A percentile compares a stretch with the other conserved stretches of the same genome.
Conservation (phyloP, 2,888 invertebrate genomes). For the Stenichneumon culpator region DNA sequence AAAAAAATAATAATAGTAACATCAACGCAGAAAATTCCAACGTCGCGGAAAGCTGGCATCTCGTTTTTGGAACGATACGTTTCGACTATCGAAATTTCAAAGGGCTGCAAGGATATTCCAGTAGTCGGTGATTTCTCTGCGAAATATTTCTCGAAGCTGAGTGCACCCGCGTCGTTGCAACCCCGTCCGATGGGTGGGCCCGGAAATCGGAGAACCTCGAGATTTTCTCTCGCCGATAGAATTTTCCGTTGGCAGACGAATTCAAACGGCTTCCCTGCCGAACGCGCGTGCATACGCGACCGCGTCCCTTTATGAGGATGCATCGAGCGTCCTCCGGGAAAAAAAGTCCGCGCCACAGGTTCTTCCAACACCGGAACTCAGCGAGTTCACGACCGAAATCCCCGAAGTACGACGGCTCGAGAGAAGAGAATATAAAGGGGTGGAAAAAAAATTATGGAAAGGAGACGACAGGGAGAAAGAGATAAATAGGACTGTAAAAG, state of each 20-base stretch:
- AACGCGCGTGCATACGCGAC: not conserved
- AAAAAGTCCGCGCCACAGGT: not conserved
- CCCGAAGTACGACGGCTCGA: not conserved
- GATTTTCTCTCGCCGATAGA: not conserved
- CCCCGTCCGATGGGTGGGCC: too few species aligned
- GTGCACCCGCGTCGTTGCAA: too few species aligned
- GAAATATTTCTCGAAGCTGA: not conserved
- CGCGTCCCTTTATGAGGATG: slow-evolving; percentile 24
- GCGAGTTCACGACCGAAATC: slow-evolving; percentile 5
- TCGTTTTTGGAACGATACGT: not conserved
- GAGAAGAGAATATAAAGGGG: slow-evolving; percentile 12
- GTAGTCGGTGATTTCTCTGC: not conserved
- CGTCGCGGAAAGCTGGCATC: not conserved
- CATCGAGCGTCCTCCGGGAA: slow-evolving; percentile 1
- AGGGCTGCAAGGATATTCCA: not conserved
- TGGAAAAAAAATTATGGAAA: slow-evolving; percentile 3
- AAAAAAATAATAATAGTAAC: too few species aligned
- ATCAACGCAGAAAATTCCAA: not conserved
- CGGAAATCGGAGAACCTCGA: not conserved
- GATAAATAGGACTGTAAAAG: slow-evolving; percentile 8
- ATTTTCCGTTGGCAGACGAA: slow-evolving; percentile 14
- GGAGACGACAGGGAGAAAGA: not conserved
- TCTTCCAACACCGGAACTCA: not conserved
- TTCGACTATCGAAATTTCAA: slow-evolving; percentile 10
- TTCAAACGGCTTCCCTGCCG: slow-evolving; percentile 29